These are phyloP conservation scores for Euwallacea fornicatus DNA, from an alignment of 1,140 invertebrate genomes.

Conservation along the genomic window DNA sequence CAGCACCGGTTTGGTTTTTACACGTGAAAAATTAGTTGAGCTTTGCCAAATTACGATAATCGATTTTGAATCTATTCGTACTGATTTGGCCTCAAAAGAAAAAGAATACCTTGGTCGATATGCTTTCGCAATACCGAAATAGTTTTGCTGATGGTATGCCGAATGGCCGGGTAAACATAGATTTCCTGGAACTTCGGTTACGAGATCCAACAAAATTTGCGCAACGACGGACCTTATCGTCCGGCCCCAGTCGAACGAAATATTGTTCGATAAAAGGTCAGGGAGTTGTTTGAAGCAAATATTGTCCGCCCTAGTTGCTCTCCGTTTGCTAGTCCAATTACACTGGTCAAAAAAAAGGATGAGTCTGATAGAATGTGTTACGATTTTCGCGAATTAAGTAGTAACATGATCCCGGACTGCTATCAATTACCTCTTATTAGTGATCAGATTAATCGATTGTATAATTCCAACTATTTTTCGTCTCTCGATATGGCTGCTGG, in stretches of 20 bases:
- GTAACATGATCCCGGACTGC: constrained; percentile 46
- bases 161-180: constrained; percentile 4
- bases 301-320: constrained; percentile 16
- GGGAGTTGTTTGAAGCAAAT: constrained; percentile 3
- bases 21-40: not conserved
- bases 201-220: constrained; percentile 14
- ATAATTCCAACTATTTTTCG: constrained; percentile 42
- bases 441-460: not conserved
- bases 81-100: not conserved
- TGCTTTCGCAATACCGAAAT: not conserved
- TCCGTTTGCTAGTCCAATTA: constrained; percentile 17
- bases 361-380: constrained; percentile 42
- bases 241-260: not conserved
- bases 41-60: not conserved
- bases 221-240: constrained; percentile 17
- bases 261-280: constrained; percentile 11
- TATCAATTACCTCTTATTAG: constrained; percentile 51
- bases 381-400: constrained; percentile 43
- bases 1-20: not conserved
- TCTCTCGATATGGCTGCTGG: constrained; percentile 42
- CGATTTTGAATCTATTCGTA: constrained; percentile 1
- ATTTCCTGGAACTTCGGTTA: constrained; percentile 2
- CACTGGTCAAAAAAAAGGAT: constrained; percentile 36
- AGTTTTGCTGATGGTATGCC: constrained; percentile 14
- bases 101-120: not conserved